Evolutionary conservation across 2,797 vertebrate species (phyloP).

Genomic region (Kryptolebias ocellatus): DNA sequence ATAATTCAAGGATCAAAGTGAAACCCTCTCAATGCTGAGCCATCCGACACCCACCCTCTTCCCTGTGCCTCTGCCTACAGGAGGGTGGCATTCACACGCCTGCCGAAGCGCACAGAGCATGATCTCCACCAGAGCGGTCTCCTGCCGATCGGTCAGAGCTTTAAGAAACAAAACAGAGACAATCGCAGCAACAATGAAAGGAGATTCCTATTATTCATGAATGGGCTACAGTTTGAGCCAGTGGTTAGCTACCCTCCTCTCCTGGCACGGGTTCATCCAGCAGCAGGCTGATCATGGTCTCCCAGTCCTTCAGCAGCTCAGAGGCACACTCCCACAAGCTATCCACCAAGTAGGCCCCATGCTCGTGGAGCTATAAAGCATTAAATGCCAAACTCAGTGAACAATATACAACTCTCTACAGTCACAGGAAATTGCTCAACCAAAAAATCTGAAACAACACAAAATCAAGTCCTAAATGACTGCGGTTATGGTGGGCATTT

Average conservation of each 20-base stretch:
- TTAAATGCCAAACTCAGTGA: not conserved
- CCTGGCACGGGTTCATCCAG: conserved; percentile 93
- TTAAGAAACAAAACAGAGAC: conserved; percentile 8
- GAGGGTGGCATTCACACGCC: conserved; percentile 96
- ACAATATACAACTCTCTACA: not conserved
- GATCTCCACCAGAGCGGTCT: conserved; percentile 96
- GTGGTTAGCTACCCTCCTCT: conserved; percentile 87
- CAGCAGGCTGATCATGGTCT: conserved; percentile 97
- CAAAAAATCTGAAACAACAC: not conserved
- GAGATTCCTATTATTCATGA: not conserved
- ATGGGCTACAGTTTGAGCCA: not conserved
- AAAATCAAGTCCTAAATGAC: not conserved
- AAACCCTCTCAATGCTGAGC: not conserved
- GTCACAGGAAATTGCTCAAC: too few relatives aligned
- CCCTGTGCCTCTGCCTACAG: conserved; percentile 94
- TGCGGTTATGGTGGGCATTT: not conserved
- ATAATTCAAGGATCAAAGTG: not conserved
- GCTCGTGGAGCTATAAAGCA: conserved; percentile 89
- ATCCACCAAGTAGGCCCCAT: conserved; percentile 97
- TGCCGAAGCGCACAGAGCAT: conserved; percentile 97
- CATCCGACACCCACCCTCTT: conserved; percentile 85
- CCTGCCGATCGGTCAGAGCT: conserved; percentile 95
- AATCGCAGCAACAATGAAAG: not conserved
- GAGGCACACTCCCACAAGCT: conserved; percentile 97
- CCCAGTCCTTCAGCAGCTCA: conserved; percentile 98